Conservation (phyloP, 2,113 vertebrate genomes). For the Ifrita kowaldi region DNA sequence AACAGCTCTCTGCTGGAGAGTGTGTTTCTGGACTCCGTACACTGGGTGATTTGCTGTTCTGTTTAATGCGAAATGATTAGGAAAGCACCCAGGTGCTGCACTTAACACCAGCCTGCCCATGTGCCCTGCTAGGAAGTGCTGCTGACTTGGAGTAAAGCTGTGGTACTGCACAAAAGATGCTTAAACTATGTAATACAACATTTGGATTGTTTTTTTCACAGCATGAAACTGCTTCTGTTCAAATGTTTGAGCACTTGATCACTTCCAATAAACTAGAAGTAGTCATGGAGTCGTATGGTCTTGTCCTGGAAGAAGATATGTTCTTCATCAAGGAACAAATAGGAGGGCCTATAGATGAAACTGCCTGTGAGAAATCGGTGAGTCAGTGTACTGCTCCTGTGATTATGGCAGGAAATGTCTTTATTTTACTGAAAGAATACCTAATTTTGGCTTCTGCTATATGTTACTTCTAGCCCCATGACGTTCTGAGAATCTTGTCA, state of each 20-base stretch:
- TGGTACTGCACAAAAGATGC: not conserved
- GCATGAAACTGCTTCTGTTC: conserved; percentile 87
- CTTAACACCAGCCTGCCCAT: not conserved
- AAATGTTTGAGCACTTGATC: conserved; percentile 92
- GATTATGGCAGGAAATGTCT: not conserved
- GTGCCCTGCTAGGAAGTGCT: not conserved
- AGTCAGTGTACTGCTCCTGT: not conserved
- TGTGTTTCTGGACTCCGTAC: not conserved
- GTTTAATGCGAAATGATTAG: not conserved
- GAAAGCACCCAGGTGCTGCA: not conserved
- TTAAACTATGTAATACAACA: not conserved
- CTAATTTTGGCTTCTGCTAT: not conserved
- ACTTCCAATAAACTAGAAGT: conserved; percentile 73
- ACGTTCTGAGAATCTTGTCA: not conserved
- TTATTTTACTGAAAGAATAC: not conserved
- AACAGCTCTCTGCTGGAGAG: not conserved
- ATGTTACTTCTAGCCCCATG: not conserved
- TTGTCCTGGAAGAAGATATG: conserved; percentile 83
- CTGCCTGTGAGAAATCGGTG: not conserved
- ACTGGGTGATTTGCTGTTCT: fast-evolving
- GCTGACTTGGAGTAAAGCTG: not conserved
- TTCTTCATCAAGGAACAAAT: conserved; percentile 93
- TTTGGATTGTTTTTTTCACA: conserved; percentile 10
- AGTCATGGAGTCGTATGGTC: conserved; percentile 78
- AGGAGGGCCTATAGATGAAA: conserved; percentile 70